Conservation (phyloP, 2,888 invertebrate genomes). For the Drosophila gaucha region DNA sequence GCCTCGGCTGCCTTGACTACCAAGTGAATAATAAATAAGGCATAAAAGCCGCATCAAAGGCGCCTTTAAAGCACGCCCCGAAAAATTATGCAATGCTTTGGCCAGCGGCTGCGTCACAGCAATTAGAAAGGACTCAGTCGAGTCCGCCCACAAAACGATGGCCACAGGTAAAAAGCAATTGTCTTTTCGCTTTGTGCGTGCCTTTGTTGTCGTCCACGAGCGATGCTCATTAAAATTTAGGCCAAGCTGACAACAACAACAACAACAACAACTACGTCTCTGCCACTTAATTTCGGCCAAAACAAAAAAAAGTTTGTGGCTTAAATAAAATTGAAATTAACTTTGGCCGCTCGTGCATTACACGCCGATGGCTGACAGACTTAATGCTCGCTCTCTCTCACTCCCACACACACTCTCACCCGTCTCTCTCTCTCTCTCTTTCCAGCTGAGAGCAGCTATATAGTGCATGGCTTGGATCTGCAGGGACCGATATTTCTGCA, state of each 20-base stretch:
- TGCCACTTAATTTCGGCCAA: slow-evolving; percentile 62
- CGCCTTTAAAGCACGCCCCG: slow-evolving; percentile 62
- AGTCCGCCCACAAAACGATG: slow-evolving; percentile 49
- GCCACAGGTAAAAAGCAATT: slow-evolving; percentile 79
- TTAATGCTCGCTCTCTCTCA: slow-evolving; percentile 6
- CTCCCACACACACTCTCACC: slow-evolving; percentile 8
- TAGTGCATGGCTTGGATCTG: slow-evolving; percentile 86
- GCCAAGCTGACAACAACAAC: slow-evolving; percentile 59
- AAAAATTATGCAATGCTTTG: slow-evolving; percentile 69
- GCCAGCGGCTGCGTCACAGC: slow-evolving; percentile 44
- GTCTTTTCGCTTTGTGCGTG: slow-evolving; percentile 66
- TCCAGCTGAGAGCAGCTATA: slow-evolving; percentile 66
- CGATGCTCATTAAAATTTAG: slow-evolving; percentile 78
- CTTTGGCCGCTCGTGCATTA: slow-evolving; percentile 55
- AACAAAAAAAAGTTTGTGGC: slow-evolving; percentile 51
- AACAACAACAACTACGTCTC: slow-evolving; percentile 19
- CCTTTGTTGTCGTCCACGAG: slow-evolving; percentile 74
- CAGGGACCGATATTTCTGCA: slow-evolving; percentile 89
- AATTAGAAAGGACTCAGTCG: slow-evolving; percentile 36
- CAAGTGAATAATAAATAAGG: slow-evolving; percentile 76
- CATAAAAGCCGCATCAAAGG: slow-evolving; percentile 79
- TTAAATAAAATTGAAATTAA: slow-evolving; percentile 77
- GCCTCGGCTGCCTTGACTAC: slow-evolving; percentile 51
- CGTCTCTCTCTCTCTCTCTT: slow-evolving; percentile 7
- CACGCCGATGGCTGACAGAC: slow-evolving; percentile 24